Percentiles rank a stretch among this genome's conserved stretches.
These are phyloP conservation scores for Cairina moschata DNA, from an alignment of 2,113 vertebrate species.

Conservation along the genomic window DNA sequence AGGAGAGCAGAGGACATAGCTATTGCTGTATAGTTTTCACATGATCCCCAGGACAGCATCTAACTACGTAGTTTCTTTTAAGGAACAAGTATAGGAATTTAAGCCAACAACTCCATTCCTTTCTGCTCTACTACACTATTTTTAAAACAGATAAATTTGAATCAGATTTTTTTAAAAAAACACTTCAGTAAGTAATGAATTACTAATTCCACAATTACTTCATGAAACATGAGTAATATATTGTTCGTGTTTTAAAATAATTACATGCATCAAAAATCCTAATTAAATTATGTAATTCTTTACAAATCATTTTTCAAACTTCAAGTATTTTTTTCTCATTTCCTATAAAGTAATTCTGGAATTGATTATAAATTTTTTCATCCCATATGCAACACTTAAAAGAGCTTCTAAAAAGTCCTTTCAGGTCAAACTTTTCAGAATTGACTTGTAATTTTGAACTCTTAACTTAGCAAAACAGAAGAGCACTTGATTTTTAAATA, in stretches of 20 bases:
- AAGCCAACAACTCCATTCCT: neutral
- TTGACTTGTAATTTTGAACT: neutral
- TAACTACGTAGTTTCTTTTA: neutral
- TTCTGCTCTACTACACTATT: neutral
- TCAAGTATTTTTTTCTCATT: neutral
- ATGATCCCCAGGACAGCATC: neutral
- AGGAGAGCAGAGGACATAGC: neutral
- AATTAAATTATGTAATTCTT: conserved; percentile 17
- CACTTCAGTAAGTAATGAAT: conserved; percentile 43
- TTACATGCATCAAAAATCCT: conserved; percentile 49
- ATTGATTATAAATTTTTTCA: neutral
- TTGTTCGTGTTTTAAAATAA: conserved; percentile 46
- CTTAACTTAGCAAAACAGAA: neutral
- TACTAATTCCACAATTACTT: conserved; percentile 51
- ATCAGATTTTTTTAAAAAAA: neutral
- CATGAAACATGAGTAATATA: conserved; percentile 24
- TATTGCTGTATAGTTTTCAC: neutral
- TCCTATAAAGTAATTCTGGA: neutral
- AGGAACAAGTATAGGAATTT: neutral
- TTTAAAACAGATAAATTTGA: conserved; percentile 2
- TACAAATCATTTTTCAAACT: conserved; percentile 32
- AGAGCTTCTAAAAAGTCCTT: neutral
- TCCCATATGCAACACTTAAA: neutral
- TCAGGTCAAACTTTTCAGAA: neutral
- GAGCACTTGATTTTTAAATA: neutral